Evolutionary conservation across 2,888 invertebrate genomes (phyloP), one percentile per base, ranked within the genome.

Genomic region (Deroplatys truncata): DNA sequence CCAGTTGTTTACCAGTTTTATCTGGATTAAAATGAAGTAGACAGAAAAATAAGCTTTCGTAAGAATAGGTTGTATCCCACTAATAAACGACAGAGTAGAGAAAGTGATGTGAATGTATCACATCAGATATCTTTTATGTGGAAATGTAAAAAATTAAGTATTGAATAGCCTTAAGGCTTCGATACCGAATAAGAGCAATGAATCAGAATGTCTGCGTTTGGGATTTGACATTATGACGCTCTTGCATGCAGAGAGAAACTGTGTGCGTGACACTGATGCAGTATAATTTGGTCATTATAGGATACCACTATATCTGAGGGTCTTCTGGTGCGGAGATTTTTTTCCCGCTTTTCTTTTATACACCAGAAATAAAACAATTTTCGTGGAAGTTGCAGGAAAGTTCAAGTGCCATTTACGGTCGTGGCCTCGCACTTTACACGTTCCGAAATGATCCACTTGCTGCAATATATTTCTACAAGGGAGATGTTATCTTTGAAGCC

Each of bases 281-380:
- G 43, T 85, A 85, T 85, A 85, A 85, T 82, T 82, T 25, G 4
- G 83, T 83, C 87, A 83, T 87, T 87, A 87, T 72, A 72, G 25
- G 85, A 31, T 28, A 49, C 49, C 87, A 29, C 83, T 82, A 35
- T 87, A 87, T 87, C 35, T 31, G 87, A 87, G 87, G 87, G 87
- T 86, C 56, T 25, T 72, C 4, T 72, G 25, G 82, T 72, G 25
- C 43, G 35, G 15, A 25, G 25, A 87, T 35, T 43, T 35, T 84
- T 25, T 25, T 20, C 20, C 43, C 35, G n/a, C 13, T 4, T 43
- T 9, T 85, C 25, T 85, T 82, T 82, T 28, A 29, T 82, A 29
- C 29, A 35, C 16, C 72, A 82, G 83, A 87, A 72, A 87, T 87
- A 87, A 87, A 87, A 87, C 83, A 82, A 87, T 87, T 86, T 87